These are phyloP conservation scores for Drosophila melanocephala DNA, from an alignment of 2,888 invertebrate genomes.

Conservation along the genomic window DNA sequence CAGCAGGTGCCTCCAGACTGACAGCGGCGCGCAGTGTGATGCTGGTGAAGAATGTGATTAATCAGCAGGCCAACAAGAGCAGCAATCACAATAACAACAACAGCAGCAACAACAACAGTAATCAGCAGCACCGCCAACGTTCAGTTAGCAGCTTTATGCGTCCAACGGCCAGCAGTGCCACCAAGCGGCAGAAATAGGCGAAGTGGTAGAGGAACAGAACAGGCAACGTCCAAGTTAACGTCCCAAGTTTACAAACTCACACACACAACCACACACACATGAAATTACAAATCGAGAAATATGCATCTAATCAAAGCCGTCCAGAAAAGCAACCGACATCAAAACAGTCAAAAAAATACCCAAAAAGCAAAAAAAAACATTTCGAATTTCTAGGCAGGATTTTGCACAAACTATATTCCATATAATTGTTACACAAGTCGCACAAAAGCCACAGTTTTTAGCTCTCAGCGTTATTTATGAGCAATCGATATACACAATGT, in stretches of 20 bases:
- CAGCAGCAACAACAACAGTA: conserved; percentile 29
- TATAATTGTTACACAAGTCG: conserved; percentile 57
- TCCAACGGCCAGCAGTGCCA: conserved; percentile 93
- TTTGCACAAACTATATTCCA: conserved; percentile 46
- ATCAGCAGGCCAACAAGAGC: conserved; percentile 61
- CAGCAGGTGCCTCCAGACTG: conserved; percentile 50
- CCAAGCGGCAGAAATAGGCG: conserved; percentile 87
- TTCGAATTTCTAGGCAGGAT: conserved; percentile 80
- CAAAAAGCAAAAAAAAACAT: conserved; percentile 9
- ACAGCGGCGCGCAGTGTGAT: conserved; percentile 79
- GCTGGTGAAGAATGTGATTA: conserved; percentile 80
- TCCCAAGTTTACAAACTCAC: conserved; percentile 61
- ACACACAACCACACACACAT: conserved; percentile 10
- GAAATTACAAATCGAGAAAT: conserved; percentile 60
- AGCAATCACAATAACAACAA: conserved; percentile 25
- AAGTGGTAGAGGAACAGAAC: neutral
- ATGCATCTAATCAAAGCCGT: conserved; percentile 70
- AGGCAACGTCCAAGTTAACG: conserved; percentile 56
- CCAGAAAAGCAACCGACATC: conserved; percentile 60
- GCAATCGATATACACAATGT: conserved; percentile 47
- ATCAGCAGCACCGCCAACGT: conserved; percentile 65
- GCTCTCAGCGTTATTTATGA: conserved; percentile 47
- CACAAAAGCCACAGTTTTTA: conserved; percentile 23
- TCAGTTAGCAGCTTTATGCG: conserved; percentile 91
- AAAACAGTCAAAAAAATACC: conserved; percentile 21